Percentiles rank a stretch among this genome's conserved stretches.
phyloP scores from a whole-genome alignment of 2,888 invertebrate genomes.

The Meteorus cinctellus region DNA sequence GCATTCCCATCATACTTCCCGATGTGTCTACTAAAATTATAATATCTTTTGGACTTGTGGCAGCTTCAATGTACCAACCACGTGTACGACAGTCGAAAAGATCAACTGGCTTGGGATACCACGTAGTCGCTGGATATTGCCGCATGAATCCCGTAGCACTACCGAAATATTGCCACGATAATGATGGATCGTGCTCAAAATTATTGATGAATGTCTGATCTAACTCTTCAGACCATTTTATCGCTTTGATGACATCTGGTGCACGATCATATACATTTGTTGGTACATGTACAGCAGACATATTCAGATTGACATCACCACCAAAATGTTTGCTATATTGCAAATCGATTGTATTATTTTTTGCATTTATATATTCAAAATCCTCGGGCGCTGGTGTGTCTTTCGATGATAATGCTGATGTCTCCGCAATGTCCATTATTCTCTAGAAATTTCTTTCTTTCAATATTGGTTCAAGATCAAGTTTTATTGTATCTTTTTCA shows the following conservation, averaged over 20 bases:
- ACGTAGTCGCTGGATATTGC: slow-evolving; percentile 93
- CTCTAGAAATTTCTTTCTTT: slow-evolving; percentile 75
- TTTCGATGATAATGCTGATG: slow-evolving; percentile 80
- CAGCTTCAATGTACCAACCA: slow-evolving; percentile 98
- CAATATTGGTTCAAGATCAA: neutral
- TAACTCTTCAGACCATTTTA: slow-evolving; percentile 96
- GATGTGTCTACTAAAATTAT: slow-evolving; percentile 90
- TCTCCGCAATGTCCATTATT: slow-evolving; percentile 92
- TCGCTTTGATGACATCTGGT: slow-evolving; percentile 90
- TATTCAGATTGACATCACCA: slow-evolving; percentile 80
- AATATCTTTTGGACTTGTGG: slow-evolving; percentile 96
- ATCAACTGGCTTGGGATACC: slow-evolving; percentile 88
- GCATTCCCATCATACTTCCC: slow-evolving; percentile 92
- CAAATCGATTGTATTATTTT: slow-evolving; percentile 77
- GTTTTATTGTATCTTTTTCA: neutral
- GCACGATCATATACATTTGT: slow-evolving; percentile 96
- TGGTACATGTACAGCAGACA: slow-evolving; percentile 95
- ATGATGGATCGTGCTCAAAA: slow-evolving; percentile 79
- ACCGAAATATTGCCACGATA: slow-evolving; percentile 99
- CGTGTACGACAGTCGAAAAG: slow-evolving; percentile 96
- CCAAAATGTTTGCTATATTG: slow-evolving; percentile 85
- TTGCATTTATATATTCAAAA: slow-evolving; percentile 67
- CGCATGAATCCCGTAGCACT: slow-evolving; percentile 98
- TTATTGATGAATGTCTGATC: slow-evolving; percentile 92
- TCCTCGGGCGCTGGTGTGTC: slow-evolving; percentile 63